A percentile compares a stretch with the other conserved stretches of the same genome.
phyloP scores from a whole-genome alignment of 2,888 invertebrate genomes.

The Pammene fasciana region DNA sequence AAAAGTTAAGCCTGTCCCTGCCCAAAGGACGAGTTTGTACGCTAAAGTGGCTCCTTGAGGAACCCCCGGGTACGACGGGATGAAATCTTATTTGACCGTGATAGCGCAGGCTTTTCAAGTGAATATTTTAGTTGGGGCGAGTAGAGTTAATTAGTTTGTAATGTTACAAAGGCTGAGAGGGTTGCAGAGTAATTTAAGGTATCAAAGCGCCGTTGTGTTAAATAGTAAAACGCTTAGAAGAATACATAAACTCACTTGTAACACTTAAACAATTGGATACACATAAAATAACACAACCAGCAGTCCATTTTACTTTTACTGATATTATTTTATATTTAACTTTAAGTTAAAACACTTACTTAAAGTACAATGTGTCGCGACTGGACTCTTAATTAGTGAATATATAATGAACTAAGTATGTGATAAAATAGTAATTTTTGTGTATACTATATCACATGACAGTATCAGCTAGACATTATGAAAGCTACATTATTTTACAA shows the following conservation, averaged over 20 bases:
- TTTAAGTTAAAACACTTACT: not conserved
- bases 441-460: not conserved
- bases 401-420: not conserved
- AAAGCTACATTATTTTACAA: not conserved
- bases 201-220: constrained; percentile 24
- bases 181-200: constrained; percentile 30
- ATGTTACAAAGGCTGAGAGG: constrained; percentile 34
- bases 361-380: constrained; percentile 2
- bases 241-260: not conserved
- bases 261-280: not conserved
- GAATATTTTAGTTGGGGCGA: constrained; percentile 33
- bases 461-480: not conserved
- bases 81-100: constrained; percentile 32
- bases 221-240: not conserved
- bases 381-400: not conserved
- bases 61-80: constrained; percentile 2
- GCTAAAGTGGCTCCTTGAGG: constrained; percentile 15
- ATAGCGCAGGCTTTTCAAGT: constrained; percentile 35
- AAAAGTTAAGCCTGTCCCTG: constrained; percentile 59
- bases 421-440: not conserved
- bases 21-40: not conserved
- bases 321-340: constrained; percentile 4
- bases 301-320: not conserved
- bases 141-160: constrained; percentile 36
- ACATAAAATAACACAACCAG: not conserved